These are phyloP conservation scores for Macroglossus sobrinus DNA, from an alignment of 2,113 vertebrate genomes.

Conservation along the genomic window DNA sequence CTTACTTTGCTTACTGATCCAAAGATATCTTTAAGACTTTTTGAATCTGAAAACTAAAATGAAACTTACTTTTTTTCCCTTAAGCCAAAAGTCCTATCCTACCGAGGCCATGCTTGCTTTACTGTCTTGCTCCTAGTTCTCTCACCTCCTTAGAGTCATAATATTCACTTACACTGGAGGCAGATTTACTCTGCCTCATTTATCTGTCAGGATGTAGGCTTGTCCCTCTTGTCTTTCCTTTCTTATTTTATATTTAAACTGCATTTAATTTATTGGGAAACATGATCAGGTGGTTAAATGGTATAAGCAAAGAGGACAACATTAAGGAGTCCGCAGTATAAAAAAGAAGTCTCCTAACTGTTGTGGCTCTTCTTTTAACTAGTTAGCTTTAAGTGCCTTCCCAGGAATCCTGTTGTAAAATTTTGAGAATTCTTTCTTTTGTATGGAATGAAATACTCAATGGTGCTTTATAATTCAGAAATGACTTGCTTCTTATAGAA, in stretches of 20 bases:
- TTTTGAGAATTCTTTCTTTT: conserved; percentile 16
- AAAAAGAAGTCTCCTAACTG: not conserved
- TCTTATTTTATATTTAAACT: conserved; percentile 8
- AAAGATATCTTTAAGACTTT: conserved; percentile 15
- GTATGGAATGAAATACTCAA: not conserved
- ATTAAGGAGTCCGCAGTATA: not conserved
- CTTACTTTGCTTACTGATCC: not conserved
- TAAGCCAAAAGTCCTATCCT: not conserved
- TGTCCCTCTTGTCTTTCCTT: not conserved
- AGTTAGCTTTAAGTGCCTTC: conserved; percentile 62
- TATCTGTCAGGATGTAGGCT: not conserved
- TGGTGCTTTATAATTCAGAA: conserved; percentile 40
- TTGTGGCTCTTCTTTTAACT: not conserved
- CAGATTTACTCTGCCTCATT: not conserved
- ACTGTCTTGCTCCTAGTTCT: not conserved
- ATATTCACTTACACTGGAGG: not conserved
- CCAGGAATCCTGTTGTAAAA: conserved; percentile 14
- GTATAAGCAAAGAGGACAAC: not conserved
- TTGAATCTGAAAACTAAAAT: not conserved
- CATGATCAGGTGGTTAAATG: not conserved
- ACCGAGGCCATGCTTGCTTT: not conserved
- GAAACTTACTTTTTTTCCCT: not conserved
- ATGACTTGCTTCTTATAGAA: not conserved
- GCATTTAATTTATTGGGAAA: not conserved
- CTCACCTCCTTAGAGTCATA: not conserved